These are phyloP conservation scores for Platyrinchus mystaceus DNA, from an alignment of 2,797 vertebrate species.

Conservation along the genomic window DNA sequence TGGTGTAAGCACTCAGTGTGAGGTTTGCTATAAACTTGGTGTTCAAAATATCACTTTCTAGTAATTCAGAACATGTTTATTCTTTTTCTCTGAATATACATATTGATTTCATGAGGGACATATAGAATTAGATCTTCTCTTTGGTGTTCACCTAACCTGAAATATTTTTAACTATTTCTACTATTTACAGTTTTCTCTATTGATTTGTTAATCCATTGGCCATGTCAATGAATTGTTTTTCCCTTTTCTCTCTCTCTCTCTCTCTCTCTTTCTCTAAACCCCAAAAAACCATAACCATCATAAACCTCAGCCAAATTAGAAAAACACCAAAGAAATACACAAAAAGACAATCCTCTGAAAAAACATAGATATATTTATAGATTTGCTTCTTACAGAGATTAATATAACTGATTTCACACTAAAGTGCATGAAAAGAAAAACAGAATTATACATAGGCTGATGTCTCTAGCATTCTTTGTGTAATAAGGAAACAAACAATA, in stretches of 20 bases:
- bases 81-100: neutral
- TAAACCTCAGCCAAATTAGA: neutral
- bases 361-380: neutral
- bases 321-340: neutral
- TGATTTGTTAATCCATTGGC: neutral
- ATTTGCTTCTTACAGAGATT: neutral
- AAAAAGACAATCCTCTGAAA: neutral
- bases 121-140: neutral
- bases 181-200: neutral
- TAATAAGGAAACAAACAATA: neutral
- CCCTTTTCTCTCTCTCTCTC: neutral
- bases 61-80: neutral
- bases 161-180: neutral
- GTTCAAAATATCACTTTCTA: neutral
- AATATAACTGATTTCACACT: neutral
- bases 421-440: neutral
- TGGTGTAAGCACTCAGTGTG: neutral
- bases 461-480: neutral
- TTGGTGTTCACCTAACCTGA: neutral
- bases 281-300: neutral
- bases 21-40: neutral
- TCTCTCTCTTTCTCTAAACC: neutral
- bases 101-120: neutral
- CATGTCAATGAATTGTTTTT: neutral
- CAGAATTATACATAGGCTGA: neutral